These are phyloP conservation scores for Xanthorhoe designata DNA, from an alignment of 2,888 invertebrate genomes.

Conservation along the genomic window DNA sequence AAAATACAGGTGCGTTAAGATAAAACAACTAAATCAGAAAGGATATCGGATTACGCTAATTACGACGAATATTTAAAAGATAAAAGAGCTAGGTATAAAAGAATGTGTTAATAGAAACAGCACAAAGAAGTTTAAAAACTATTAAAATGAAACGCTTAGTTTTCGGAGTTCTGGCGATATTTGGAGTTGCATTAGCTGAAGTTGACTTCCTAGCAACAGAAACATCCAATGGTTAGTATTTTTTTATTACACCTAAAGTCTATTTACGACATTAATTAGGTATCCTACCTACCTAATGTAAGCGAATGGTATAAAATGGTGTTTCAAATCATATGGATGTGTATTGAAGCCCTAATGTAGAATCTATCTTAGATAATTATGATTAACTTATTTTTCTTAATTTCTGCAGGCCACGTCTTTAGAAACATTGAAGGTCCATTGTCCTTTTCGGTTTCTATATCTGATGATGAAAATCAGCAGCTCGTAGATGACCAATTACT, in stretches of 20 bases:
- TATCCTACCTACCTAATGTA: no score
- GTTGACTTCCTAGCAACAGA: slow-evolving; percentile 26
- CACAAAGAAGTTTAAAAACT: not conserved
- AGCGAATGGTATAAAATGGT: no score
- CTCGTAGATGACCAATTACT: slow-evolving; percentile 21
- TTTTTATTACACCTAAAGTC: not conserved
- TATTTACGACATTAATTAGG: no score
- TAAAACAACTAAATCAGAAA: slow-evolving; percentile 13
- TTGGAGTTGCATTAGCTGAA: slow-evolving; percentile 30
- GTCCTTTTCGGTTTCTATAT: slow-evolving; percentile 29
- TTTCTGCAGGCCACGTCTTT: slow-evolving; percentile 13
- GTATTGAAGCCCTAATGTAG: no score
- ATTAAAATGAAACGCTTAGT: slow-evolving; percentile 34
- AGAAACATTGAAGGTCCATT: slow-evolving; percentile 29
- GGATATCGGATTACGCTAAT: slow-evolving; percentile 16
- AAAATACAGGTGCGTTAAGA: not conserved
- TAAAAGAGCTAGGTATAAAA: slow-evolving; percentile 10
- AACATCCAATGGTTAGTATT: slow-evolving; percentile 32
- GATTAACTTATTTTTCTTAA: not conserved
- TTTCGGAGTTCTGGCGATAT: slow-evolving; percentile 31
- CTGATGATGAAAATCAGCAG: slow-evolving; percentile 16
- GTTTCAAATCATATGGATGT: no score
- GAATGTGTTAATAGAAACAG: not conserved
- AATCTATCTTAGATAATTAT: not conserved
- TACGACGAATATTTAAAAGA: slow-evolving; percentile 11